Evolutionary conservation across 1,140 invertebrate species (phyloP), one percentile per base, ranked within the genome.

Genomic region (Leptinotarsa texana): DNA sequence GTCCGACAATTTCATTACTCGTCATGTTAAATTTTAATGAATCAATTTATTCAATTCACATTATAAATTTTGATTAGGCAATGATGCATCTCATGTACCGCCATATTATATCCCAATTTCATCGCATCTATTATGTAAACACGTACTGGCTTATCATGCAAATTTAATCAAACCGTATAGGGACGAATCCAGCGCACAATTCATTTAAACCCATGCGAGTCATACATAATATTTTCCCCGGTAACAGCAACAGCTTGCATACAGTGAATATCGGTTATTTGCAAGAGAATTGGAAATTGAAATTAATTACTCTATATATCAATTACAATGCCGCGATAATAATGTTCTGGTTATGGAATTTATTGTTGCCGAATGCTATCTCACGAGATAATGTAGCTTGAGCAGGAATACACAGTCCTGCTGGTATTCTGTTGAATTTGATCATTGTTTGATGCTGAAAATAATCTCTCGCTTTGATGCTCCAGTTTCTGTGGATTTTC

Each of bases 291-390:
- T 57, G 17, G 51, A 57, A 57, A 57, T 57, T 57, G 51, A 57
- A 57, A 57, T 57, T 57, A 18, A 57, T 57, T 57, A 57, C 51
- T 57, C 51, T 57, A 57, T 57, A 57, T 57, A 57, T 57, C 51
- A 57, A 57, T 57, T 57, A 57, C 51, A 57, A 57, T 57, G 51
- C 15, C 51, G 51, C 15, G 51, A 57, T 57, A 57, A 57, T 57
- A 57, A 57, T 57, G 51, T 57, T 57, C 51, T 57, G 51, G 51
- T 57, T 57, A 15, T 17, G 51, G 51, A 57, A 57, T 57, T 57
- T 57, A 57, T 57, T 57, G 51, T 57, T 57, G 17, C 51, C 51
- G 6, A 57, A 57, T 57, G 51, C n/a, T 57, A 57, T 57, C 51
- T 57, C 51, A n/a, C n/a, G 51, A 18, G 51, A 18, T 57, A 57